phyloP scores from a whole-genome alignment of 2,888 invertebrate species.

The Plagodis pulveraria region DNA sequence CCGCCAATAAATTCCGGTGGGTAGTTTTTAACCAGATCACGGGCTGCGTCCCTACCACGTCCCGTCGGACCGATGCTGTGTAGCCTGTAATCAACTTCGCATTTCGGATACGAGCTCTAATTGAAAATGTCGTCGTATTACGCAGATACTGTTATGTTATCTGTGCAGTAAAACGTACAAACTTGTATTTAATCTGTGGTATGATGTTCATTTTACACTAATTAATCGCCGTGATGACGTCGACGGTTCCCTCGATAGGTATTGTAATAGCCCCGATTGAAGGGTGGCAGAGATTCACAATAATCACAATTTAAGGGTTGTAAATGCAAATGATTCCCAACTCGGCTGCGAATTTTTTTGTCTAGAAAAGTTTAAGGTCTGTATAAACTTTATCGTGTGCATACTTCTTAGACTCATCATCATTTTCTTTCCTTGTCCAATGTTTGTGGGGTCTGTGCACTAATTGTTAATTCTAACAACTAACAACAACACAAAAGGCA shows the following conservation, averaged over 20 bases:
- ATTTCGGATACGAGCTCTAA: conserved; percentile 63
- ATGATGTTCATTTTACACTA: conserved; percentile 81
- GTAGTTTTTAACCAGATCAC: conserved; percentile 28
- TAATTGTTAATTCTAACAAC: too few species aligned
- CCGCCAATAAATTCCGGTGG: conserved; percentile 6
- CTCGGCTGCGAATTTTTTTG: too few species aligned
- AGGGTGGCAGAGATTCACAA: conserved; percentile 16
- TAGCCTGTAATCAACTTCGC: conserved; percentile 40
- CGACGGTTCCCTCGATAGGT: conserved; percentile 37
- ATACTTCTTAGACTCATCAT: too few species aligned
- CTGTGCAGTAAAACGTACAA: conserved; percentile 13
- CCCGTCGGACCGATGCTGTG: conserved; percentile 27
- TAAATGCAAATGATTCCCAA: neutral
- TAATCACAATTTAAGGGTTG: neutral
- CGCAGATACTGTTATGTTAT: neutral
- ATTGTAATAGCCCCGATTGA: conserved; percentile 25
- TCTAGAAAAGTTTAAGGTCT: too few species aligned
- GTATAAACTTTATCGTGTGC: too few species aligned
- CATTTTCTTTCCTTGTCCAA: too few species aligned
- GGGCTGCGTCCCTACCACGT: conserved; percentile 13
- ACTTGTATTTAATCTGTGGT: neutral
- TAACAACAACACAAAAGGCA: too few species aligned
- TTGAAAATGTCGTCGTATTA: conserved; percentile 71
- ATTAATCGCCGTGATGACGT: conserved; percentile 82
- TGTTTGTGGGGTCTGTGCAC: too few species aligned